Evolutionary conservation across 1,140 invertebrate genomes (phyloP).

Genomic region (Achroia grisella): DNA sequence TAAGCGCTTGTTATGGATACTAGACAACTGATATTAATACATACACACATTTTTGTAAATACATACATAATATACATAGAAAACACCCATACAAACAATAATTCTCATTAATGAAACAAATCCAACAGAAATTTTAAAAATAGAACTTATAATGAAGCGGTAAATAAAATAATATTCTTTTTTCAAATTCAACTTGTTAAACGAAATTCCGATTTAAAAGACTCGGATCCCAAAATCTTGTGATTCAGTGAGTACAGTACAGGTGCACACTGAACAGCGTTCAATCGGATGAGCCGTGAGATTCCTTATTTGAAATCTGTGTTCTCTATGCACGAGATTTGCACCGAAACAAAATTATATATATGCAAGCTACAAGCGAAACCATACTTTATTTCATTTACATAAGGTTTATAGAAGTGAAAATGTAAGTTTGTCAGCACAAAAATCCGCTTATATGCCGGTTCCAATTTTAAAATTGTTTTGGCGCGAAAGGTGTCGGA

Average conservation of each 20-base stretch:
- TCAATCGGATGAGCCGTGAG: conserved; percentile 37
- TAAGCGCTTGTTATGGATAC: no score
- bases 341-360: background rate
- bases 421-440: conserved; percentile 7
- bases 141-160: no score
- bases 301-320: conserved; percentile 48
- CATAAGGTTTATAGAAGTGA: conserved; percentile 7
- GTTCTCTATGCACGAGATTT: conserved; percentile 36
- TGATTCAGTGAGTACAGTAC: conserved; percentile 6
- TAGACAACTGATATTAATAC: no score
- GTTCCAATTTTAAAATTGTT: conserved; percentile 57
- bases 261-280: conserved; percentile 12
- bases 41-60: no score
- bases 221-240: background rate
- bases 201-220: no score
- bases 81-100: no score
- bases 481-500: conserved; percentile 30
- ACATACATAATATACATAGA: no score
- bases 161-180: no score
- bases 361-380: background rate
- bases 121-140: no score
- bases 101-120: no score
- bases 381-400: conserved; percentile 8
- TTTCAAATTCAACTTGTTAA: no score
- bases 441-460: conserved; percentile 51